Conservation (phyloP, 2,888 invertebrate species). For the Drosophila siamana region DNA sequence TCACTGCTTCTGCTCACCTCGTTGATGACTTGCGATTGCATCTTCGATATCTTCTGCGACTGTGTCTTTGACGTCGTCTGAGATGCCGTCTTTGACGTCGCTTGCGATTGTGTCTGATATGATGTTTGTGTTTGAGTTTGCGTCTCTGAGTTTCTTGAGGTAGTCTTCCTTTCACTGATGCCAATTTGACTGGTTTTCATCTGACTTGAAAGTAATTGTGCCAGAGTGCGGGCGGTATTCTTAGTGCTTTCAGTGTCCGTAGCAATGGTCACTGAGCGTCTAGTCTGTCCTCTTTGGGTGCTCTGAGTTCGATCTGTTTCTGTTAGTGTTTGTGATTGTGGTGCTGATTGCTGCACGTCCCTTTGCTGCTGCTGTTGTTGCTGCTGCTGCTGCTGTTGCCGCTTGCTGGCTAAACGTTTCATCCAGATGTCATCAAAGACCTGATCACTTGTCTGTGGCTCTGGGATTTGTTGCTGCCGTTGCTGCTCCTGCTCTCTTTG, state of each 20-base stretch:
- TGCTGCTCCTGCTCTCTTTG: constrained; percentile 28
- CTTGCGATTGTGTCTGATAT: not conserved
- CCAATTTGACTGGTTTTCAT: constrained; percentile 3
- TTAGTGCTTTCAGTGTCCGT: not conserved
- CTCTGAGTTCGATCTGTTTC: constrained; percentile 11
- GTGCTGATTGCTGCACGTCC: not conserved
- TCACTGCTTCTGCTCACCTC: constrained; percentile 12
- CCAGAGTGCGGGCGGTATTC: not conserved
- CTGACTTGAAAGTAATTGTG: not conserved
- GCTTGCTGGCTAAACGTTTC: constrained; percentile 41
- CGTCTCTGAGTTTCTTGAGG: not conserved
- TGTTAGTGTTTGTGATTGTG: not conserved
- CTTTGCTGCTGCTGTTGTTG: not conserved
- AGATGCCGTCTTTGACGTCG: too few relatives aligned
- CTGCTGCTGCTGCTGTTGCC: not conserved
- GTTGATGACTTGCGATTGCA: not conserved
- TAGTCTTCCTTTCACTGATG: not conserved
- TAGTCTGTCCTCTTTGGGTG: not conserved
- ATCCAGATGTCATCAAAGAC: constrained; percentile 78
- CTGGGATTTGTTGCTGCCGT: constrained; percentile 16
- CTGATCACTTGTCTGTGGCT: constrained; percentile 59
- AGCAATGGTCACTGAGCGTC: constrained; percentile 4
- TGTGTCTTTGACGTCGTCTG: not conserved
- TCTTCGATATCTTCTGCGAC: not conserved
- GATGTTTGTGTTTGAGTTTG: not conserved